A percentile compares a stretch with the other conserved stretches of the same genome.
Evolutionary conservation across 2,113 vertebrate genomes (phyloP).

Genomic region (Odontophorus gujanensis): DNA sequence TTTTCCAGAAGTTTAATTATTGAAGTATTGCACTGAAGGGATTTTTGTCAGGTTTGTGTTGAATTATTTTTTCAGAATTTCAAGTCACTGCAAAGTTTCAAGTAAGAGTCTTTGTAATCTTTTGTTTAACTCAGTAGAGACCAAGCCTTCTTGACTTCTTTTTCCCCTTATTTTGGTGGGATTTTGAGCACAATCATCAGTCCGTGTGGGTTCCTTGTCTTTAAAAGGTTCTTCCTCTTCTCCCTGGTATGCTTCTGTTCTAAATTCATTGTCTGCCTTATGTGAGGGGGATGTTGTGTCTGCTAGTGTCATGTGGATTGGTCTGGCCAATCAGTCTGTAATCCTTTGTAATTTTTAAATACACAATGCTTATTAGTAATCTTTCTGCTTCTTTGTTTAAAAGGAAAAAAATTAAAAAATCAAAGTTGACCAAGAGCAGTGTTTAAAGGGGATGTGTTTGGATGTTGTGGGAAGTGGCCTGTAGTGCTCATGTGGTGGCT

Average conservation of each 20-base stretch:
- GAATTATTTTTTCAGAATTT: not conserved
- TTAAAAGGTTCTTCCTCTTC: not conserved
- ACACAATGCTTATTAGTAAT: not conserved
- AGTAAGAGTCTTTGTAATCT: not conserved
- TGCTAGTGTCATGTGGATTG: not conserved
- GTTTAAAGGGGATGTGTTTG: not conserved
- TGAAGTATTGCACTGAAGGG: not conserved
- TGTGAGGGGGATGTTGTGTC: not conserved
- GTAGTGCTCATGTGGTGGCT: not conserved
- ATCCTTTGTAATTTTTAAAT: not conserved
- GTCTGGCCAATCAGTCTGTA: not conserved
- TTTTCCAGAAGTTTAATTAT: not conserved
- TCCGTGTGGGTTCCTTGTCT: not conserved
- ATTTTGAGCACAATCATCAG: not conserved
- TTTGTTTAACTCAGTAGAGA: not conserved
- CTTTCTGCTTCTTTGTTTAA: not conserved
- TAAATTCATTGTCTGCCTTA: not conserved
- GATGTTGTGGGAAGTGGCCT: not conserved
- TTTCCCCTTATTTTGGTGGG: not conserved
- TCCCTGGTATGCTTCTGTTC: not conserved
- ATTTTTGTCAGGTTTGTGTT: not conserved
- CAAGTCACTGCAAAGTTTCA: not conserved
- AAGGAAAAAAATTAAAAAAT: not conserved
- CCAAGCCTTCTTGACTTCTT: not conserved
- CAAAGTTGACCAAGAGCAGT: not conserved